Evolutionary conservation across 2,888 invertebrate genomes (phyloP), one percentile per base, ranked within the genome.

Genomic region (Acanthoscelides obtectus): DNA sequence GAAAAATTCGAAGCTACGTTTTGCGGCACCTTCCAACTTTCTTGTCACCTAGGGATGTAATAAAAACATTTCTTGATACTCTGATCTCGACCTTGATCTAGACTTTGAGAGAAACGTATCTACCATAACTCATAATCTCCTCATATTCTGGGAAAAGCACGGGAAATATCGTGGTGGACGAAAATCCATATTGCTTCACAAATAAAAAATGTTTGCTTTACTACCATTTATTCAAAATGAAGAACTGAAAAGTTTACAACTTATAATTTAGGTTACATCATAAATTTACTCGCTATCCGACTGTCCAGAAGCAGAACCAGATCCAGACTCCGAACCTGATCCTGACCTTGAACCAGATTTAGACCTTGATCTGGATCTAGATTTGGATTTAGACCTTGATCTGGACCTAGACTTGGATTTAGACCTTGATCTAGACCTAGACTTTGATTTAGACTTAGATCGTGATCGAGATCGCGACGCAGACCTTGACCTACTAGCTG

Each of bases 401-500:
- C 81, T 0, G 83, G 86, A 75, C 85, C 84, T 8, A 80, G 82
- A 69, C 80, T 80, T 69, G 74, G 84, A 79, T 66, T 83, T 80
- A 1, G 87, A 86, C 22, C 83, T 82, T 0, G 82, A 81, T 73
- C 77, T 74, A 67, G 84, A 83, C 70, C 74, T 75, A 0, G 79
- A 79, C 20, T 74, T 78, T 1, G 77, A 73, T 72, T 76, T 63
- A 0, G 82, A 77, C 81, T 83, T 63, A 73, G 83, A 79, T 80
- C 83, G 81, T 2, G 87, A 86, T 22, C 84, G 8, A 80, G 82
- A 70, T 80, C 80, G 69, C 74, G 84, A 79, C 64, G 83, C 80
- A 0, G 87, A 86, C 22, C 83, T 82, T 0, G 82, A 81, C 73
- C 78, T 74, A 66, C 84, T 82, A 64, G 80, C 77, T 0, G 84